A percentile compares a stretch with the other conserved stretches of the same genome.
phyloP scores from a whole-genome alignment of 2,888 invertebrate species.

The Drosophila mayaguana region DNA sequence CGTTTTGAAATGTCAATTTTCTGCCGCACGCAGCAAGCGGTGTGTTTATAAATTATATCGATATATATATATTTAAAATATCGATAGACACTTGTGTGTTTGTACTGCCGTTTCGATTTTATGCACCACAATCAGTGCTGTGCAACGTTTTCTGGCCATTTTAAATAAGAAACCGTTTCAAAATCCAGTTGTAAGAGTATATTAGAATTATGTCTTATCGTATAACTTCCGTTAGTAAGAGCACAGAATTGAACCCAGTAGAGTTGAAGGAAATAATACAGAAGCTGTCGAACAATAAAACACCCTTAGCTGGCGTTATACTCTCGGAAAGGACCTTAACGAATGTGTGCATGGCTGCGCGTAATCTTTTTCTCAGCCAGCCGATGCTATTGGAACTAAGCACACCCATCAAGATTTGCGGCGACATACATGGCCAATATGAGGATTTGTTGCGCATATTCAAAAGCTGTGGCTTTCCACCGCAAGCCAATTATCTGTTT shows the following conservation, averaged over 20 bases:
- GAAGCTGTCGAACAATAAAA: constrained; percentile 4
- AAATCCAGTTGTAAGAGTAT: constrained; percentile 11
- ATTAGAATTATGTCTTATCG: constrained; percentile 22
- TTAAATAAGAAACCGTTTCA: constrained; percentile 15
- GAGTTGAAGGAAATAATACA: constrained; percentile 20
- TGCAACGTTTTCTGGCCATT: constrained; percentile 2
- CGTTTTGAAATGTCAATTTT: background rate
- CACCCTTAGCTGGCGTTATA: background rate
- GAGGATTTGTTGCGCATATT: constrained; percentile 38
- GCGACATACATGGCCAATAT: constrained; percentile 44
- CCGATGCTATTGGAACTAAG: constrained; percentile 38
- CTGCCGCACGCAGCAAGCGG: background rate
- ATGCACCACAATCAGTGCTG: constrained; percentile 25
- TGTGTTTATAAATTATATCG: background rate
- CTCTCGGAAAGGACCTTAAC: constrained; percentile 5
- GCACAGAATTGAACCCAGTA: background rate
- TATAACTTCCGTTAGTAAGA: background rate
- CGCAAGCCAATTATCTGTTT: constrained; percentile 30
- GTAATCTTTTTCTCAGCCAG: constrained; percentile 20
- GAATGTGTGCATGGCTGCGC: constrained; percentile 16
- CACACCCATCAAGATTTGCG: constrained; percentile 36
- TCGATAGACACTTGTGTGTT: constrained; percentile 21
- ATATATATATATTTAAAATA: constrained; percentile 4
- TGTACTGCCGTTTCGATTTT: constrained; percentile 4
- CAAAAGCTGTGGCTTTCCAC: constrained; percentile 20